Base-by-base conservation (phyloP, 2,113 vertebrate species). In the Tupaia tana region DNA sequence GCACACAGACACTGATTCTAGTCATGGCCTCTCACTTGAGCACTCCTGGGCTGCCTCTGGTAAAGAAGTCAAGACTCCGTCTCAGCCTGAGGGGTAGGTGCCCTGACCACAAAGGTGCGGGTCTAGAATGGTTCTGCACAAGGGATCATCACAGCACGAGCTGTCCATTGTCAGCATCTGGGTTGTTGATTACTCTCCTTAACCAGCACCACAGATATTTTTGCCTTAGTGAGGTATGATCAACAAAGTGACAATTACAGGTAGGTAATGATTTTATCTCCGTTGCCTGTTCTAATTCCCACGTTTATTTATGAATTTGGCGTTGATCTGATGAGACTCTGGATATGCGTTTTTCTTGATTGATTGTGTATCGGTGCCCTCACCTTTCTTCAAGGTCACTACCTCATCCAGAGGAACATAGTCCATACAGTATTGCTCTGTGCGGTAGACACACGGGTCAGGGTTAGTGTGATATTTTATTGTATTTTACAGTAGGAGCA, bases 161-260 rank as follows among this genome's bases (percentile, higher is more conserved):
- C 34, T n/a, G 6, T 91, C 18, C 20, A 78, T 83, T 29, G 2
- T 74, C 89, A 25, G 2, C 19, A 6, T 25, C 2, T 24, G 64
- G 22, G 91, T 80, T 66, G 2, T 59, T 93, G 24, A 74, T 97
- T 94, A 58, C 79, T 95, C 98, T 99, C 99, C 99, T 99, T 99
- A 96, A 99, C 98, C 92, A 12, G 27, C 2, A 12, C 64, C 74
- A n/a, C 98, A 99, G 99, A 99, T 99, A 99, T 99, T 98, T 99
- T 99, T 99, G 99, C 99, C 98, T 99, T 99, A 99, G 99, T 99
- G 98, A 99, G 99, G 97, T 99, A 99, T 90, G 99, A 99, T 97
- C 99, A 99, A 94, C 99, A 99, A 98, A 99, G 99, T 95, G 99
- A 99, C 98, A 99, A 99, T 98, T 99, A 99, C 99, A 99, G 99